These are phyloP conservation scores for Ciona savignyi DNA, from an alignment of 23 tunicate species.

Conservation along the genomic window DNA sequence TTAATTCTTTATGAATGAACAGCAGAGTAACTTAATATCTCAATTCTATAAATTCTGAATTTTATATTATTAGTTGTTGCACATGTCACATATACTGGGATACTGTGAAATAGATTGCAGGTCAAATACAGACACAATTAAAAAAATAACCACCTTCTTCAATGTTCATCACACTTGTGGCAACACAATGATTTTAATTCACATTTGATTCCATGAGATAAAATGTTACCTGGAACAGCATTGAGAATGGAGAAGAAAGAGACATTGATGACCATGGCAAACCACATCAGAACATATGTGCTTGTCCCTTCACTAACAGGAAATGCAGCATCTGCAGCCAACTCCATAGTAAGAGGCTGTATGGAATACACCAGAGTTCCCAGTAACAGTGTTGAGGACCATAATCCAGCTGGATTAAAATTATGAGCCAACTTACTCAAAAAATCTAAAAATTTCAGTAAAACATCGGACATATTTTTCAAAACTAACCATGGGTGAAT, in stretches of 20 bases:
- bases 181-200: no score
- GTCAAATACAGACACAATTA: neutral
- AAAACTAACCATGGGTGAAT: neutral
- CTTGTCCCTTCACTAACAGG: slow-evolving; percentile 51
- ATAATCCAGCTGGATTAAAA: slow-evolving; percentile 15
- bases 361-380: neutral
- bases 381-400: slow-evolving; percentile 8
- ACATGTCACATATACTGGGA: no score
- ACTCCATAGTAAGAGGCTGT: slow-evolving; percentile 27
- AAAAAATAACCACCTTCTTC: neutral
- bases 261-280: slow-evolving; percentile 11
- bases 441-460: no score
- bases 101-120: neutral
- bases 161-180: neutral
- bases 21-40: no score
- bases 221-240: neutral
- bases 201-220: no score
- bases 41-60: no score
- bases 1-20: no score
- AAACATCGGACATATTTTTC: no score
- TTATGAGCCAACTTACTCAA: no score
- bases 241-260: neutral
- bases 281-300: slow-evolving; percentile 24
- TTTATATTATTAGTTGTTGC: no score
- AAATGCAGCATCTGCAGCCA: slow-evolving; percentile 24